Percentiles rank a stretch among this genome's conserved stretches.
Evolutionary conservation across 1,140 invertebrate genomes (phyloP).

Genomic region (Apis cerana): DNA sequence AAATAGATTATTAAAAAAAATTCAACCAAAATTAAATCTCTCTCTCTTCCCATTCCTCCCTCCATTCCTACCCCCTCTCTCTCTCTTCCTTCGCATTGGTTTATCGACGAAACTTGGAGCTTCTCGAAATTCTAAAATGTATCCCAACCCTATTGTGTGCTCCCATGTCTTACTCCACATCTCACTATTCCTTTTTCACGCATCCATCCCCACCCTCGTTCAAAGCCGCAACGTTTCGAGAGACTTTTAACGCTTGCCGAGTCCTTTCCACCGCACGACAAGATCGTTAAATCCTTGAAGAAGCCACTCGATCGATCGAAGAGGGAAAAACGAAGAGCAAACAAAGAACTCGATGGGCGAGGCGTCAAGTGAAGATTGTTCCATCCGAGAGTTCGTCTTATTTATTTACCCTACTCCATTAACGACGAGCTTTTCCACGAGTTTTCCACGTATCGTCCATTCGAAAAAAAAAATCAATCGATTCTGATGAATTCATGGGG

Average conservation of each 20-base stretch:
- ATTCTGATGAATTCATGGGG: not conserved
- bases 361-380: slow-evolving; percentile 6
- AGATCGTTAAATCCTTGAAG: slow-evolving; percentile 25
- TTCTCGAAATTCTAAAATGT: slow-evolving; percentile 8
- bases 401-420: slow-evolving; percentile 22
- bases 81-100: not conserved
- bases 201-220: not conserved
- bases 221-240: not conserved
- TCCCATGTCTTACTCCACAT: not conserved
- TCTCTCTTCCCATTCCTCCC: no score
- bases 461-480: not conserved
- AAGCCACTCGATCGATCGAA: not conserved
- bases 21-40: no score
- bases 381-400: slow-evolving; percentile 6
- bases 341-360: not conserved
- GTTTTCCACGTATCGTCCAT: not conserved
- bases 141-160: not conserved
- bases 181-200: not conserved
- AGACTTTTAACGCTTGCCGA: not conserved
- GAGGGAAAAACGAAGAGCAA: not conserved
- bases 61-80: not conserved
- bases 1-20: no score
- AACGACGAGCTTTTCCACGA: not conserved
- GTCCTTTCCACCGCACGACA: not conserved
- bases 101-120: not conserved